Conservation (phyloP, 1,140 invertebrate genomes). For the Euglossa dilemma region DNA sequence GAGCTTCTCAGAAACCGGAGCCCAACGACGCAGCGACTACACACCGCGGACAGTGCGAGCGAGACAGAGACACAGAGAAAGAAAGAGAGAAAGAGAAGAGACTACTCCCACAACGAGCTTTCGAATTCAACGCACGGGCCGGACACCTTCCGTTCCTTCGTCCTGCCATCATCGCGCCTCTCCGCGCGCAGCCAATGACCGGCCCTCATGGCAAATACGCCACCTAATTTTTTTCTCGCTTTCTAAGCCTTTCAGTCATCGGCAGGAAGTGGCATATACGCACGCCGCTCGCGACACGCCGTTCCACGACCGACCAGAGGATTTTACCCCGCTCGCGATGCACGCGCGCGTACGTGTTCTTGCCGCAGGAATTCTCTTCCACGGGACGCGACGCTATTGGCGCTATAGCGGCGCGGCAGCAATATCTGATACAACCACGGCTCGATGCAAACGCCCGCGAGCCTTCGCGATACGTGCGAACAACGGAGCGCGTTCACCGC, state of each 20-base stretch:
- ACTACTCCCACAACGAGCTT: constrained; percentile 43
- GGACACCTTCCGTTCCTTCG: constrained; percentile 75
- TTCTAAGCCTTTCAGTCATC: constrained; percentile 65
- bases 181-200: constrained; percentile 38
- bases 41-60: not conserved
- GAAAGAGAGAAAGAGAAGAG: not conserved
- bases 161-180: constrained; percentile 51
- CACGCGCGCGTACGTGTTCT: constrained; percentile 33
- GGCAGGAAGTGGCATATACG: constrained; percentile 68
- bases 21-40: constrained; percentile 22
- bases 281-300: constrained; percentile 27
- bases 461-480: constrained; percentile 3
- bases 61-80: not conserved
- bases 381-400: constrained; percentile 7
- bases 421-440: constrained; percentile 7
- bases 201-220: constrained; percentile 54
- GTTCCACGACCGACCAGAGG: constrained; percentile 14
- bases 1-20: constrained; percentile 61
- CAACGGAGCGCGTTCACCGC: not conserved
- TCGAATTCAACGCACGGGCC: constrained; percentile 77
- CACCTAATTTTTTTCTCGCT: constrained; percentile 70
- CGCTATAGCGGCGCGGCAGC: not conserved
- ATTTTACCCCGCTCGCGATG: constrained; percentile 46
- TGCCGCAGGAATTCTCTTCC: constrained; percentile 30
- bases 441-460: not conserved